Base-by-base conservation (phyloP, 2,888 invertebrate genomes). In the Homarus gammarus region DNA sequence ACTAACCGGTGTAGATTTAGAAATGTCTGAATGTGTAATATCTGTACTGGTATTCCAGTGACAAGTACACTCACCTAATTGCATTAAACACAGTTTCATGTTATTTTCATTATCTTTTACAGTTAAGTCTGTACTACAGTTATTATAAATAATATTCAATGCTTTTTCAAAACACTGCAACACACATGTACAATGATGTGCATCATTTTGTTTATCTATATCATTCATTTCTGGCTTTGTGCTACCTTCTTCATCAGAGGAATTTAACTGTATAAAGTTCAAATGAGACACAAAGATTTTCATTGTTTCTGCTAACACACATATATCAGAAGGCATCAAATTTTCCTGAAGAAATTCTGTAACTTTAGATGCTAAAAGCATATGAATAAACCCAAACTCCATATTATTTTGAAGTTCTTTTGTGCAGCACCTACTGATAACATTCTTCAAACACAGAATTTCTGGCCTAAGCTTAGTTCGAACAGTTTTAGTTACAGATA, bases 181-280 rank as follows among this genome's bases (percentile, higher is more conserved):
- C 12, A 91, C 84, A 84, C 91, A 91, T 36, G 61, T 87, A 44
- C 86, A 33, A 61, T 89, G 91, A n/a, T 91, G 78, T 6, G 79
- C 36, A 22, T 77, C 70, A 61, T n/a, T 77, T 36, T 40, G 22
- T 22, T 77, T 85, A 22, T 73, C 77, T 36, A n/a, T 12, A 18
- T 64, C 77, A 5, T 36, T 31, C 6, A 44, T 31, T 33, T 70
- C 49, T 49, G 68, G 78, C 18, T 75, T 78, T 18, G 40, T 33
- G 31, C 33, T 27, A 27, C 56, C 85, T 18, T 91, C 91, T 51
- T 91, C 91, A 38, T 91, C 91, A 12, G 91, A 91, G 6, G 89
- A 91, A 33, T 85, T 73, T 15, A 89, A 72, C 15, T 83, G 70
- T 27, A 87, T 36, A 40, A 89, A 87, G 51, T 61, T 73, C 33